Evolutionary conservation across 2,797 vertebrate species (phyloP).

Genomic region (Periparus ater): DNA sequence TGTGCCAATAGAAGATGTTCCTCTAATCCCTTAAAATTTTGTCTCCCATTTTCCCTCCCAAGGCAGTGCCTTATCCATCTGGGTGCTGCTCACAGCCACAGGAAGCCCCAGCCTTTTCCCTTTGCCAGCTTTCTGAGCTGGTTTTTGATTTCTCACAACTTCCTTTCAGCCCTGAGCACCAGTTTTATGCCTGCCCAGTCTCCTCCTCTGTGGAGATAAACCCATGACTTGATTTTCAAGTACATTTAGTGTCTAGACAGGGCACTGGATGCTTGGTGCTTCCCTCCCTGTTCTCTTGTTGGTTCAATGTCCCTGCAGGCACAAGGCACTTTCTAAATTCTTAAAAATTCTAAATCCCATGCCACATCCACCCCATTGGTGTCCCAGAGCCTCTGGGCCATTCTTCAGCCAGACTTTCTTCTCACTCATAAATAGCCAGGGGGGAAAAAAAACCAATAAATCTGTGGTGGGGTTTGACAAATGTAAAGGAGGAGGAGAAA

Average conservation of each 20-base stretch:
- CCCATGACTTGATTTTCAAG: constrained; percentile 45
- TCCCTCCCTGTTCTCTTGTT: background rate
- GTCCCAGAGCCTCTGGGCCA: accelerated
- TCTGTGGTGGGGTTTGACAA: accelerated
- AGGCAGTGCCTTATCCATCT: background rate
- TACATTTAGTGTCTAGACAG: background rate
- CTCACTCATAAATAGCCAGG: background rate
- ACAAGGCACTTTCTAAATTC: background rate
- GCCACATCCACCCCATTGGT: accelerated
- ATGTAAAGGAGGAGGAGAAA: background rate
- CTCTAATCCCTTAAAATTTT: background rate
- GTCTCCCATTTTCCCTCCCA: background rate
- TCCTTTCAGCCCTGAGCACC: background rate
- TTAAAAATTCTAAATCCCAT: background rate
- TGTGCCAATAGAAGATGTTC: background rate
- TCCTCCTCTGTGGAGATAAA: background rate
- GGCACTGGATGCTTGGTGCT: background rate
- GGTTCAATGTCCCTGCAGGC: background rate
- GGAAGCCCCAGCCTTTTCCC: background rate
- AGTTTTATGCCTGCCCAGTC: background rate
- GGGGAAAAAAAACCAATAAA: background rate
- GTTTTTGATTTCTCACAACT: background rate
- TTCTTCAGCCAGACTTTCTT: background rate
- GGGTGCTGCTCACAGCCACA: background rate
- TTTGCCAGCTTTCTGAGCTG: background rate